phyloP scores from a whole-genome alignment of 2,797 vertebrate species.

The Monodelphis domestica region DNA sequence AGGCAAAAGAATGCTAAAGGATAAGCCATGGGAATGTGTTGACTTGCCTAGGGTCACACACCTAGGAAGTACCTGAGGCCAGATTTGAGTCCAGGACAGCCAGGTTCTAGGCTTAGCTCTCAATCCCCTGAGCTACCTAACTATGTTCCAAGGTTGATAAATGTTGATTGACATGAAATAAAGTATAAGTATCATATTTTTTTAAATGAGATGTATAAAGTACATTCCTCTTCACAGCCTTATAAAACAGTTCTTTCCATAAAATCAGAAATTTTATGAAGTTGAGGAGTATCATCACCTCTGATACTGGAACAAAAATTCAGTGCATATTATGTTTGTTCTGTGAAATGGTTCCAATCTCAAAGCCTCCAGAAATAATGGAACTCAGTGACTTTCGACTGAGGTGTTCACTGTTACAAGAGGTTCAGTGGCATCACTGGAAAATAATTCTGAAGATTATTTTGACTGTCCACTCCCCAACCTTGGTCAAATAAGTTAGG shows the following conservation, averaged over 20 bases:
- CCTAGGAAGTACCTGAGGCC: no score
- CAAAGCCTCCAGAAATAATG: no score
- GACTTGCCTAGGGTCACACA: no score
- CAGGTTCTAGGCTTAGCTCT: no score
- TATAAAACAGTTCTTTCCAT: neutral
- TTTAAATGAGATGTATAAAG: neutral
- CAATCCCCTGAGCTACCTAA: no score
- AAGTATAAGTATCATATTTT: neutral
- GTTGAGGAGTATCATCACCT: neutral
- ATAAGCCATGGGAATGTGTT: no score
- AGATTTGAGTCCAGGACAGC: no score
- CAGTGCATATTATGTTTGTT: no score
- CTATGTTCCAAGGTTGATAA: no score
- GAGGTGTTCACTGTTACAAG: neutral
- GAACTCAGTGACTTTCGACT: no score
- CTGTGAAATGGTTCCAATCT: no score
- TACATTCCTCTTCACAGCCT: neutral
- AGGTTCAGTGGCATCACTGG: neutral
- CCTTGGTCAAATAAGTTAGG: neutral
- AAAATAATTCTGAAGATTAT: neutral
- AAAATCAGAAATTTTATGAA: neutral
- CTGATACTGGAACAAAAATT: neutral
- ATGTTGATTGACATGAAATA: neutral
- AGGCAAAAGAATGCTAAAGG: no score
- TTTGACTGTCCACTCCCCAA: neutral